Evolutionary conservation across 2,113 vertebrate species (phyloP).

Genomic region (Malaclemys terrapin): DNA sequence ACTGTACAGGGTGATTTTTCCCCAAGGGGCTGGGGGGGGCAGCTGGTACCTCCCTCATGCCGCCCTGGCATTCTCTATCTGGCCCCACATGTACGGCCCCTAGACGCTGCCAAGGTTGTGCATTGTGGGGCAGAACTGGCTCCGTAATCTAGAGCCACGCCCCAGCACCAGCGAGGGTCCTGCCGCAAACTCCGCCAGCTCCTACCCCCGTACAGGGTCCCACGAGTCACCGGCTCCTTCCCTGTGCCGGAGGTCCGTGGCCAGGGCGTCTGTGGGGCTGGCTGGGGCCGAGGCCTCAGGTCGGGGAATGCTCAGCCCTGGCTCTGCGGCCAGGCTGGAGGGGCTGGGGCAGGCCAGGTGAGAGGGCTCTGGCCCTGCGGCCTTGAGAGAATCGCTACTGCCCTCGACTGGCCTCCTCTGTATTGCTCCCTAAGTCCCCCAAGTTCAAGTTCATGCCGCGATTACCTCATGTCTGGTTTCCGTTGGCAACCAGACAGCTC

Average conservation of each 20-base stretch:
- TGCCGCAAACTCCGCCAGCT: not conserved
- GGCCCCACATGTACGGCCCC: not conserved
- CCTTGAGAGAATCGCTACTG: not conserved
- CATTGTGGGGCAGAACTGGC: not conserved
- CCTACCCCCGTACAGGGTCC: not conserved
- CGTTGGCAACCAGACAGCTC: slow-evolving; percentile 85
- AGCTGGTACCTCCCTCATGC: not conserved
- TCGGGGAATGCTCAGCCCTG: too few species aligned
- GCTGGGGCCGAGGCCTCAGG: too few species aligned
- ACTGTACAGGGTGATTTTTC: too few species aligned
- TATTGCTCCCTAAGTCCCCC: slow-evolving; percentile 46
- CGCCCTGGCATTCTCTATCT: not conserved
- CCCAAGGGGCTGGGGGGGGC: too few species aligned
- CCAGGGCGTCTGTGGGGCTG: not conserved
- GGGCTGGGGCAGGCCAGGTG: too few species aligned
- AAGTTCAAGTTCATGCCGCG: slow-evolving; percentile 81
- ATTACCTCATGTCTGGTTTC: slow-evolving; percentile 90
- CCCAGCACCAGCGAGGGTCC: too few species aligned
- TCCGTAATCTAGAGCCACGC: not conserved
- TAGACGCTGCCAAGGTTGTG: not conserved
- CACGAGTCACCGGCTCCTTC: too few species aligned
- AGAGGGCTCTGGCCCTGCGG: too few species aligned
- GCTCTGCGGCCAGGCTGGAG: too few species aligned
- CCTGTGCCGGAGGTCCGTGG: not conserved
- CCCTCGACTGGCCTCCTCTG: not conserved